Evolutionary conservation across 2,888 invertebrate species (phyloP), one percentile per base, ranked within the genome.

Genomic region (Phragmatobia fuliginosa): DNA sequence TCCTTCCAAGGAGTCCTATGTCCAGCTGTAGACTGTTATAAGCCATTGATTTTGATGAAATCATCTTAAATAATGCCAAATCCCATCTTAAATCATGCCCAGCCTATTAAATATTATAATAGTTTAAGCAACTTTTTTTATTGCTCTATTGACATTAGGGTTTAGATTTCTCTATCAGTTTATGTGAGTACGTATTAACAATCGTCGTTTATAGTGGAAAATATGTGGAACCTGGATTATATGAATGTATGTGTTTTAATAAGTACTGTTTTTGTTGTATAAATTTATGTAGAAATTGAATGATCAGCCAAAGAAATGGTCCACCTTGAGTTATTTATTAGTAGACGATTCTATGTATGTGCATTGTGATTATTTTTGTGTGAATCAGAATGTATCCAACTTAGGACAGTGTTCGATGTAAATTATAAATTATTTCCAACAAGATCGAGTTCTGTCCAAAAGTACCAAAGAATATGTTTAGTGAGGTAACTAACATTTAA

Each of bases 401-500:
- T 83, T 77, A 66, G 74, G 71, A 38, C 77, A 77, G 77, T 67
- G 70, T 81, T 83, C 74, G 77, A 73, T 63, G n/a, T 56, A 38
- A 45, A 61, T 56, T 60, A 73, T 38, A 8, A 67, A 32, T 67
- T 49, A 32, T 65, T 41, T 56, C 10, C 21, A 59, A 28, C 25
- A 56, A 60, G 59, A 59, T 82, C 74, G 73, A 79, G 80, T 84
- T 80, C 82, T 87, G 87, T 81, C 82, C 84, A 78, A 74, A 80
- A 85, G 85, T 88, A 90, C 90, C 90, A 90, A 90, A 90, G 90
- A 90, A 79, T 80, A 80, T 62, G 63, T 74, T 64, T 81, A 83
- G 79, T 76, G 68, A 78, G 82, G 74, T 80, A 80, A 82, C 76
- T 74, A 79, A 81, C 76, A 83, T 81, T 31, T 78, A 81, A 78